These are phyloP conservation scores for Pardosa pseudoannulata DNA, from an alignment of 2,888 invertebrate genomes.

Conservation along the genomic window DNA sequence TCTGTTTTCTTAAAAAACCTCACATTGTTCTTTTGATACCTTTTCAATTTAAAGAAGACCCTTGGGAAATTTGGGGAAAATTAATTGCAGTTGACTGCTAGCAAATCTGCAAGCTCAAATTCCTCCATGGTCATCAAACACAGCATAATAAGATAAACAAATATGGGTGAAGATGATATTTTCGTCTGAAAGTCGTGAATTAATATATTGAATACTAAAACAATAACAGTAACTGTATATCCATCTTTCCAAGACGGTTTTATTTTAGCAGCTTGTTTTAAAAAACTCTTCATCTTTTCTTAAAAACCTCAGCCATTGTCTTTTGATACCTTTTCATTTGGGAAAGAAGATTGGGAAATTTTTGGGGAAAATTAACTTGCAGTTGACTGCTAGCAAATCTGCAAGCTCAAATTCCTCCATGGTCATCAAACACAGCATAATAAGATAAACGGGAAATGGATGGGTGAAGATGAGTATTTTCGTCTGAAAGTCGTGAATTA, in stretches of 20 bases:
- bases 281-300: no score
- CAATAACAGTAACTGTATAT: no score
- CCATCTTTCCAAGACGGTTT: no score
- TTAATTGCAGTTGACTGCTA: constrained; percentile 77
- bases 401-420: constrained; percentile 79
- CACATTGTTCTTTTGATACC: no score
- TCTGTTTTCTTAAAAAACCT: no score
- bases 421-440: constrained; percentile 80
- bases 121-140: constrained; percentile 80
- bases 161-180: no score
- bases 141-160: constrained; percentile 78
- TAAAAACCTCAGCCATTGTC: no score
- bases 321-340: no score
- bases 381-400: constrained; percentile 78
- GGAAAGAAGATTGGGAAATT: constrained; percentile 76
- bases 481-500: constrained; percentile 77
- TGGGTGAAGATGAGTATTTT: constrained; percentile 75
- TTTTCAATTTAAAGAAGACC: constrained; percentile 76
- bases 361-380: constrained; percentile 77
- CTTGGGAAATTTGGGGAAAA: constrained; percentile 78
- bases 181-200: no score
- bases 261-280: no score
- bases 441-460: constrained; percentile 76
- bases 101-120: constrained; percentile 78
- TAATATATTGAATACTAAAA: no score